Percentiles rank a stretch among this genome's conserved stretches.
Conservation (phyloP, 2,888 invertebrate genomes). For the Diaperis boleti region DNA sequence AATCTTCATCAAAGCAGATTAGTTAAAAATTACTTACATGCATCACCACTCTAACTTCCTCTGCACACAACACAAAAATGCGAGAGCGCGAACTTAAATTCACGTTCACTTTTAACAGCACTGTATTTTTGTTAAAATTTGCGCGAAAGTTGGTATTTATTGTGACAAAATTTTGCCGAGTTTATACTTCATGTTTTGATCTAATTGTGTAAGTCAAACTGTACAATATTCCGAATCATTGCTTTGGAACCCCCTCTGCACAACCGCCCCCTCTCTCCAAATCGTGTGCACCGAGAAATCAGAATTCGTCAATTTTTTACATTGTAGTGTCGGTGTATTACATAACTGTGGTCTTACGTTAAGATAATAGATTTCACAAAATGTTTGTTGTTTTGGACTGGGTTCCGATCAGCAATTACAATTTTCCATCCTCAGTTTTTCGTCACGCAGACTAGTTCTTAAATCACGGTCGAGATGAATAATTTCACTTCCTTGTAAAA, state of each 20-base stretch:
- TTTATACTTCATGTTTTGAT: slow-evolving; percentile 34
- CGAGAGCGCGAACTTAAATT: slow-evolving; percentile 26
- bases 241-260: slow-evolving; percentile 25
- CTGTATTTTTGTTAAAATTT: slow-evolving; percentile 27
- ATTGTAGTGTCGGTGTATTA: slow-evolving; percentile 12
- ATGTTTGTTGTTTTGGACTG: background rate
- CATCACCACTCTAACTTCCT: slow-evolving; percentile 28
- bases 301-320: slow-evolving; percentile 15
- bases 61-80: slow-evolving; percentile 18
- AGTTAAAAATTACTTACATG: slow-evolving; percentile 23
- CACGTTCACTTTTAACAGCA: slow-evolving; percentile 35
- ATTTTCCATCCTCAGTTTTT: background rate
- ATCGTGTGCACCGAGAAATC: slow-evolving; percentile 16
- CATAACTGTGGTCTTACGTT: slow-evolving; percentile 10
- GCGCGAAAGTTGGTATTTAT: slow-evolving; percentile 29
- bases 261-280: slow-evolving; percentile 5
- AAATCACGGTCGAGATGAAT: slow-evolving; percentile 3
- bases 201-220: slow-evolving; percentile 28
- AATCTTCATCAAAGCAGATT: too few species aligned
- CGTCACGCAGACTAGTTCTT: background rate
- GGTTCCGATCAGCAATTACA: too few species aligned
- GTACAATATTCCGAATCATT: slow-evolving; percentile 14
- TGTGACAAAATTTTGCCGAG: slow-evolving; percentile 19
- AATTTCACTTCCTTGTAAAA: slow-evolving; percentile 31
- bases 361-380: slow-evolving; percentile 9